Base-by-base conservation (phyloP, 2,888 invertebrate species). In the Augiades crinisus region DNA sequence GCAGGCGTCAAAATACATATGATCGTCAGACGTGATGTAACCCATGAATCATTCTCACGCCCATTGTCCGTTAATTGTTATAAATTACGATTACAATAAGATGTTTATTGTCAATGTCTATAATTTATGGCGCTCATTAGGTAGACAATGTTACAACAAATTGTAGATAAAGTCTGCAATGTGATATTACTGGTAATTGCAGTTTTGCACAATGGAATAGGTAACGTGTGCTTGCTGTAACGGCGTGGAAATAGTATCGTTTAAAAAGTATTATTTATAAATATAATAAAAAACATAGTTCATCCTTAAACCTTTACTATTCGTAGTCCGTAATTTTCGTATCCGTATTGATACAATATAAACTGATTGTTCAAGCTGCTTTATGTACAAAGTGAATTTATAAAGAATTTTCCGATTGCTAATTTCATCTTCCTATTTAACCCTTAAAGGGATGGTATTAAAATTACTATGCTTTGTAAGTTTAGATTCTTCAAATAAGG, bases 61-160 rank as follows among this genome's bases (percentile, higher is more conserved):
- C 44, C 44, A 51, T 51, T 50, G 50, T 50, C 43, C 36, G 43
- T 14, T 50, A 50, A 50, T 50, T 50, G 36, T 50, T 50, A 50
- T 44, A 50, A 50, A 50, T 50, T 43, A 50, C 30, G 43, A 43
- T 50, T 27, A 44, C 50, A 44, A 27, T 44, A 17, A 27, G 36
- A 43, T 34, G 12, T 49, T 43, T 21, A 44, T 44, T 44, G 50
- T 44, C 50, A 43, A 36, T 30, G 19, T 44, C 40, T 40, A n/a
- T 37, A 21, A 50, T 50, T 50, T 43, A 50, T 44, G 30, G 30
- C 16, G 30, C 30, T 37, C 24, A 50, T 50, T 50, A 50, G 8
- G 43, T 27, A 43, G 27, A 43, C 36, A 40, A 34, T 16, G 34
- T 41, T 22, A 14, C 17, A 41, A 21, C 31, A 41, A 46, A 36